phyloP scores from a whole-genome alignment of 2,797 vertebrate species.

The Acipenser ruthenus region DNA sequence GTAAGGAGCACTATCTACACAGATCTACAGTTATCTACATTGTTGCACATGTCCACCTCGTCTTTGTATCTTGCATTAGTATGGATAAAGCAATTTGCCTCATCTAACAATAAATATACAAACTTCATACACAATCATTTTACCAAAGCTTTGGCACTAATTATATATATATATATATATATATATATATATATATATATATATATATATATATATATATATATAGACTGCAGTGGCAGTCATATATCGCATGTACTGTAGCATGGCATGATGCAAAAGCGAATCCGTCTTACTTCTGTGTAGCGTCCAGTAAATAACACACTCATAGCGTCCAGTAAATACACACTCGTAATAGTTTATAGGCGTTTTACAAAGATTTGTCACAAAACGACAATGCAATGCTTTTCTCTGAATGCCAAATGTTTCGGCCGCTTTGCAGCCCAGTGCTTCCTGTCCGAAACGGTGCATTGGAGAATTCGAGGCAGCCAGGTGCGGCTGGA shows the following conservation, averaged over 20 bases:
- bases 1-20: slow-evolving; percentile 54
- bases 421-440: not conserved
- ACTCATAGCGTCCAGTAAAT: too few species aligned
- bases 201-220: not conserved
- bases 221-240: too few species aligned
- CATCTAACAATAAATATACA: slow-evolving; percentile 56
- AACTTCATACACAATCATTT: slow-evolving; percentile 42
- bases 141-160: slow-evolving; percentile 57
- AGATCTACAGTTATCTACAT: slow-evolving; percentile 69
- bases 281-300: too few species aligned
- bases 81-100: slow-evolving; percentile 3
- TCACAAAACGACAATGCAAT: not conserved
- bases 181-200: not conserved
- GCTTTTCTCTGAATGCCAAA: not conserved
- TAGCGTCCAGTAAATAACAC: too few species aligned
- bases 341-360: too few species aligned
- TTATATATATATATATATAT: slow-evolving; percentile 4
- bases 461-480: not conserved
- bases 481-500: slow-evolving; percentile 29
- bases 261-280: too few species aligned
- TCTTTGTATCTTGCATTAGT: slow-evolving; percentile 1
- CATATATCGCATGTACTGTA: too few species aligned
- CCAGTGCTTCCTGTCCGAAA: not conserved
- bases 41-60: slow-evolving; percentile 32
- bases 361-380: too few species aligned